Conservation (phyloP, 2,797 vertebrate species). For the Xenops minutus region DNA sequence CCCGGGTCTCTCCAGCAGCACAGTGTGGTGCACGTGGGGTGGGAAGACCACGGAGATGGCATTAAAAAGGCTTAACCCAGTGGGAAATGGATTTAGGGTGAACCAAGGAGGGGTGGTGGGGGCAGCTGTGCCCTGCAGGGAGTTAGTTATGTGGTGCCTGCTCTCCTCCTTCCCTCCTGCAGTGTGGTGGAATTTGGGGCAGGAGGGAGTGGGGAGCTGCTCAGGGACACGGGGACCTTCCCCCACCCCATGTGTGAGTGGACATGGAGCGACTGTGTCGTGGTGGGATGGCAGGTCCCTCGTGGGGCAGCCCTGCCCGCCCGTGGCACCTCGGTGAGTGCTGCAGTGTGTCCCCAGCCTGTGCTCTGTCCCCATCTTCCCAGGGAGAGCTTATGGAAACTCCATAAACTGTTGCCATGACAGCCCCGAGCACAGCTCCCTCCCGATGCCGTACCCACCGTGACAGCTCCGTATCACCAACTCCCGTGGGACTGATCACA, state of each 20-base stretch:
- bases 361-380: neutral
- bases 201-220: neutral
- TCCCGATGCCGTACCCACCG: neutral
- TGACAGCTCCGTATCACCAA: neutral
- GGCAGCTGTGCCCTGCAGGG: neutral
- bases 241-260: fast-evolving
- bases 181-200: fast-evolving
- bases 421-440: neutral
- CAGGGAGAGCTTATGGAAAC: neutral
- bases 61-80: neutral
- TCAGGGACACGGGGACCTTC: neutral
- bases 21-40: fast-evolving
- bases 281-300: neutral
- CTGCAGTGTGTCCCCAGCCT: neutral
- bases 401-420: neutral
- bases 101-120: neutral
- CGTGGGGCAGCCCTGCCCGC: neutral
- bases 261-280: fast-evolving
- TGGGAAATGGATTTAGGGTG: neutral
- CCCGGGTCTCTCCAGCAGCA: neutral
- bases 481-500: neutral
- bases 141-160: fast-evolving
- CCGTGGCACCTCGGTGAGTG: neutral
- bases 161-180: no score
- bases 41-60: neutral